phyloP scores from a whole-genome alignment of 2,797 vertebrate species.

The Chiloscyllium punctatum region DNA sequence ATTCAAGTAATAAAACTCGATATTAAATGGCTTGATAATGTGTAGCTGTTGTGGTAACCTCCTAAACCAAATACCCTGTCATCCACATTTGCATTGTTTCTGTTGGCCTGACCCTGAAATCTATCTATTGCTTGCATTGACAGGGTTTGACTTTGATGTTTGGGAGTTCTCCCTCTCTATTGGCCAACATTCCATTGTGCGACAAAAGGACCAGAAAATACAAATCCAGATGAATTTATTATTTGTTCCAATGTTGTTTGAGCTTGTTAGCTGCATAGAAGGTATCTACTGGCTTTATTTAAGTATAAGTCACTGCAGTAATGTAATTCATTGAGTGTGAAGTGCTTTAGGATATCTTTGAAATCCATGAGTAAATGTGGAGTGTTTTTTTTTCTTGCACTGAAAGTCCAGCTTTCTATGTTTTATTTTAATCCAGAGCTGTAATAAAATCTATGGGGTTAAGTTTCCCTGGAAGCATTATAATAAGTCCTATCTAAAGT shows the following conservation, averaged over 20 bases:
- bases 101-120: background rate
- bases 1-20: background rate
- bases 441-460: background rate
- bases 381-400: background rate
- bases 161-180: background rate
- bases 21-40: background rate
- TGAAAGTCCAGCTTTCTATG: background rate
- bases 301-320: background rate
- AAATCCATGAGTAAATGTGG: background rate
- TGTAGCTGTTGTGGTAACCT: too few species aligned
- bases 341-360: background rate
- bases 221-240: background rate
- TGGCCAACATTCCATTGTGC: background rate
- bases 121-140: background rate
- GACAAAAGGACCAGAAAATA: background rate
- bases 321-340: background rate
- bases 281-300: background rate
- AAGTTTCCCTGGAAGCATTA: background rate
- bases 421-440: background rate
- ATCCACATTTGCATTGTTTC: background rate
- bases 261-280: background rate
- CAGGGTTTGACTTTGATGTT: background rate
- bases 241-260: background rate
- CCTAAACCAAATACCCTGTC: too few species aligned
- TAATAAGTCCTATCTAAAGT: background rate